These are phyloP conservation scores for Anas platyrhynchos DNA, from an alignment of 2,113 vertebrate species.

Conservation along the genomic window DNA sequence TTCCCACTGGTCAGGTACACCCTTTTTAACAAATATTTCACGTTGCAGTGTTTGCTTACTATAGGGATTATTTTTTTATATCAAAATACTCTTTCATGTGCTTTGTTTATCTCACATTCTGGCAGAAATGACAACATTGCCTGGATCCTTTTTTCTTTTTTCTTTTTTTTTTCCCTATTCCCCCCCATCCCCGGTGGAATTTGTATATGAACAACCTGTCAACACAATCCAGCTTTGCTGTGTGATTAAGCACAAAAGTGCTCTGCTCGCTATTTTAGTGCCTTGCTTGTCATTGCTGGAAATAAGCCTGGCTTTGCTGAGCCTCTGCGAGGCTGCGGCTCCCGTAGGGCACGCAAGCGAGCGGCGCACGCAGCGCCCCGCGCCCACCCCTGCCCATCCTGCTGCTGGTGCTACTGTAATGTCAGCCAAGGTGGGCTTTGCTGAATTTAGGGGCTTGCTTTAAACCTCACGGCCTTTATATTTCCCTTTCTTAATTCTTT, in stretches of 20 bases:
- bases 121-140: not conserved
- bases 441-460: not conserved
- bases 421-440: not conserved
- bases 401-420: not conserved
- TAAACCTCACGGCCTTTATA: not conserved
- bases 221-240: constrained; percentile 2
- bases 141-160: not conserved
- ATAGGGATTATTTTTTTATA: not conserved
- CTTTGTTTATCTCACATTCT: not conserved
- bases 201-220: not conserved
- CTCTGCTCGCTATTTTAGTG: not conserved
- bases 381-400: not conserved
- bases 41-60: not conserved
- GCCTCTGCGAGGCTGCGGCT: not conserved
- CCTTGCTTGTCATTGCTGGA: constrained; percentile 2
- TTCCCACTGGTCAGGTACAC: not conserved
- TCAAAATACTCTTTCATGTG: not conserved
- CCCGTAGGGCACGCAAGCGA: accelerated
- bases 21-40: not conserved
- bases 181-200: not conserved
- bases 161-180: not conserved
- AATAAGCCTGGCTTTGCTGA: constrained; percentile 1
- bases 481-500: not conserved
- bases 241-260: not conserved
- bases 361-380: not conserved